These are phyloP conservation scores for Petrosia ficiformis DNA, from an alignment of 37 sponge, comb jelly and placozoan species.

Conservation along the genomic window DNA sequence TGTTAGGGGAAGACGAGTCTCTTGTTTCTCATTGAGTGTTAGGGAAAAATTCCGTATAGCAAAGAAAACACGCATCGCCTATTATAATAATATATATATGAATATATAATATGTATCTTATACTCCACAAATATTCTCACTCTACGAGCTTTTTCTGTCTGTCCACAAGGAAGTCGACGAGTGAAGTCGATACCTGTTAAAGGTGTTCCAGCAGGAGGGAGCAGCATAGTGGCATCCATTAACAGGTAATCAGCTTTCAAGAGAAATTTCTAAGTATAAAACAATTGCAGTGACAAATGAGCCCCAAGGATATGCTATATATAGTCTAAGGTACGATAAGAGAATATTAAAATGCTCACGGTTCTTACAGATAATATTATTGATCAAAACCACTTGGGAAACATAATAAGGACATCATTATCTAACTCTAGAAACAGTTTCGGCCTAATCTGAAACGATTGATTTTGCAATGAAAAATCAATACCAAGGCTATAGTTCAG, in stretches of 20 bases:
- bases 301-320: too few relatives aligned
- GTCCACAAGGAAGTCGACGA: conserved; percentile 87
- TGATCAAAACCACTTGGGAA: too few relatives aligned
- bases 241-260: conserved; percentile 60
- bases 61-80: conserved; percentile 88
- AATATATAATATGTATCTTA: too few relatives aligned
- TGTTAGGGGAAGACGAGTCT: conserved; percentile 67
- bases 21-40: conserved; percentile 33
- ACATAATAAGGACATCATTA: too few relatives aligned
- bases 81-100: background rate
- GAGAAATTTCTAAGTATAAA: conserved; percentile 16
- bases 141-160: conserved; percentile 52
- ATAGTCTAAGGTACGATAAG: too few relatives aligned
- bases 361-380: too few relatives aligned
- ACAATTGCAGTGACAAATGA: too few relatives aligned
- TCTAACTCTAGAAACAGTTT: too few relatives aligned
- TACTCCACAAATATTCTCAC: conserved; percentile 13
- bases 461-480: too few relatives aligned
- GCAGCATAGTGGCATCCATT: conserved; percentile 88
- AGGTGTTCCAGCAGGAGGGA: conserved; percentile 88
- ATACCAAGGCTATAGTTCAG: too few relatives aligned
- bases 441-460: too few relatives aligned
- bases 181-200: conserved; percentile 92
- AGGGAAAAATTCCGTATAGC: conserved; percentile 52
- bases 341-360: too few relatives aligned